Base-by-base conservation (phyloP, 2,888 invertebrate genomes). In the Polydrusus cervinus region DNA sequence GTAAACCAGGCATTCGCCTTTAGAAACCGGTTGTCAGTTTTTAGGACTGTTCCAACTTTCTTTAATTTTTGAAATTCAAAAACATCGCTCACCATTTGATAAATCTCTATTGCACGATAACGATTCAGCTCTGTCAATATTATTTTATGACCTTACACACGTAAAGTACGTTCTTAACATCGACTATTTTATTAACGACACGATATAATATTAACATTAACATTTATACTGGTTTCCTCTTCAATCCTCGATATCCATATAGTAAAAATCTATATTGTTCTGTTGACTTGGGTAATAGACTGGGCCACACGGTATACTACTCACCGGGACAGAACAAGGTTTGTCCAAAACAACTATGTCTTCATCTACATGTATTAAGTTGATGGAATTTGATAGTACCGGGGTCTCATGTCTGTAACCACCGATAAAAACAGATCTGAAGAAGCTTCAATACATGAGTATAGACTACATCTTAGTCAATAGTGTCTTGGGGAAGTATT, bases 311-410 rank as follows among this genome's bases (percentile, higher is more conserved):
- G 86, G 75, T 82, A 70, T 45, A 49, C 67, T 76, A 92, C 92
- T 93, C 92, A 95, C 94, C 89, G 95, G 95, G 87, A 96, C 91
- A 84, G 95, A 95, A 87, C 94, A 93, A 85, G 95, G 96, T 90
- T 96, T 96, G 90, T 96, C 94, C 89, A 96, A 91, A 87, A 96
- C 96, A 87, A 96, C 91, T 85, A 95, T 89, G 86, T 96, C 94
- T 84, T 94, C 94, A 87, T 93, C 94, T 87, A 94, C 92, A 88
- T 93, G 92, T 87, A 96, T 91, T 88, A 96, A 91, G 89, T 93
- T 92, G 88, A 96, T 92, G 87, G 91, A 90, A 88, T 92, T 90
- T 88, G 92, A 92, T 88, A 94, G 91, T 87, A 96, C 94, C 86
- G 95, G 94, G 86, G 94, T 93, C 90, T 96, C 96, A 90, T 96